These are phyloP conservation scores for Falco punctatus DNA, from an alignment of 2,113 vertebrate species.

Conservation along the genomic window DNA sequence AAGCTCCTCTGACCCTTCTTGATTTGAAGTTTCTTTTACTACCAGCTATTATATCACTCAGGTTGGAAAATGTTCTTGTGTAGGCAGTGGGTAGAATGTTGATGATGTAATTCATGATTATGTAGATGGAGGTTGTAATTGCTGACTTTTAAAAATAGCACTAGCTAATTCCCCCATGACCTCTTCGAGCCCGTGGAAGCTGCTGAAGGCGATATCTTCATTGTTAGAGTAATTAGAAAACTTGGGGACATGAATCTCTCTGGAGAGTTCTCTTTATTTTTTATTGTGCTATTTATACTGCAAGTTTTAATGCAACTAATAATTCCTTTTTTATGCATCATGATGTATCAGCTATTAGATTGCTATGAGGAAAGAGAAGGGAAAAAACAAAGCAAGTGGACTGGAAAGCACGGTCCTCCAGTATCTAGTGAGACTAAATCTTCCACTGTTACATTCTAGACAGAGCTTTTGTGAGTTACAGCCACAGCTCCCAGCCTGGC, in stretches of 20 bases:
- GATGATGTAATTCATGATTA: conserved; percentile 54
- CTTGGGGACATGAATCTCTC: background rate
- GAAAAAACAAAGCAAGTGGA: background rate
- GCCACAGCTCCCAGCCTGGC: background rate
- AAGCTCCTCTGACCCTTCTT: conserved; percentile 40
- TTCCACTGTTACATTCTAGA: background rate
- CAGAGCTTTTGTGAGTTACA: background rate
- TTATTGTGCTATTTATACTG: conserved; percentile 7
- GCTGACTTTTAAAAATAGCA: conserved; percentile 49
- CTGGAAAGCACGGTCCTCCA: background rate
- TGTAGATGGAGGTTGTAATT: conserved; percentile 49
- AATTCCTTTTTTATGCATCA: background rate
- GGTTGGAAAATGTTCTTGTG: conserved; percentile 1
- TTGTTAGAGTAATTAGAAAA: conserved; percentile 14
- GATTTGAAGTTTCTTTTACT: conserved; percentile 54
- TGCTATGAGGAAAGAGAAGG: background rate
- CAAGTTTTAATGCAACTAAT: conserved; percentile 38
- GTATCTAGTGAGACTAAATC: background rate
- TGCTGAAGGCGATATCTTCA: conserved; percentile 23
- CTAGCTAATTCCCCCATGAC: conserved; percentile 36
- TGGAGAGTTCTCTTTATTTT: background rate
- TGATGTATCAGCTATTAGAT: background rate
- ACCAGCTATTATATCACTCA: conserved; percentile 5
- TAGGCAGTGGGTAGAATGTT: conserved; percentile 16
- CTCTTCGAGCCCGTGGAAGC: conserved; percentile 24